These are phyloP conservation scores for Helostoma temminkii DNA, from an alignment of 2,797 vertebrate species.

Conservation along the genomic window DNA sequence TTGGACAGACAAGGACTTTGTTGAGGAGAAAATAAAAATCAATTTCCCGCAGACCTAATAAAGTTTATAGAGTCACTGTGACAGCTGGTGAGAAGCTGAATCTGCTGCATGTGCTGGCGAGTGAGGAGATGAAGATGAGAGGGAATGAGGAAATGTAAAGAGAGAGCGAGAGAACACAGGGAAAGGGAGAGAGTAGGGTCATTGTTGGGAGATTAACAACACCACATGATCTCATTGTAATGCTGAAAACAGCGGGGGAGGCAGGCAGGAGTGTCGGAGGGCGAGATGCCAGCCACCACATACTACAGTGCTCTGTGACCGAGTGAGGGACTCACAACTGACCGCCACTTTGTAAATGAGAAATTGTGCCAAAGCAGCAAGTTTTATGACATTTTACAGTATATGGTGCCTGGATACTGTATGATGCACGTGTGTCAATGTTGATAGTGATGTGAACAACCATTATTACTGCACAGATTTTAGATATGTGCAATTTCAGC, in stretches of 20 bases:
- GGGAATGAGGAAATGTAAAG: constrained; percentile 72
- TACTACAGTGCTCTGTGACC: constrained; percentile 72
- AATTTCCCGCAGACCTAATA: constrained; percentile 35
- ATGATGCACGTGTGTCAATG: not conserved
- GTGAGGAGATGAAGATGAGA: constrained; percentile 63
- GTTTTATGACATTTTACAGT: constrained; percentile 31
- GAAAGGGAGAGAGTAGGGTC: constrained; percentile 81
- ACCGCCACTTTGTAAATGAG: constrained; percentile 58
- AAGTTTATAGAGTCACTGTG: constrained; percentile 47
- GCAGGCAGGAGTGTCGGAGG: constrained; percentile 79
- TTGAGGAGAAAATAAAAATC: constrained; percentile 21
- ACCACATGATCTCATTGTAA: constrained; percentile 91
- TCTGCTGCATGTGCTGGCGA: constrained; percentile 40
- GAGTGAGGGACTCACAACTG: constrained; percentile 67
- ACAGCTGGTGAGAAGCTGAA: constrained; percentile 46
- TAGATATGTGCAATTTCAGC: not conserved
- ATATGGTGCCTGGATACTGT: not conserved
- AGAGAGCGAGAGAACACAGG: constrained; percentile 71
- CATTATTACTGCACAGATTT: not conserved
- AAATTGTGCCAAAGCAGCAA: constrained; percentile 41
- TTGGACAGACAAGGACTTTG: not conserved
- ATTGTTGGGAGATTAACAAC: constrained; percentile 92
- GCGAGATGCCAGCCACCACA: constrained; percentile 80
- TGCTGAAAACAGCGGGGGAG: constrained; percentile 86
- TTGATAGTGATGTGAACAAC: not conserved